Conservation (phyloP, 2,888 invertebrate species). For the Ennomos fuscantarius region DNA sequence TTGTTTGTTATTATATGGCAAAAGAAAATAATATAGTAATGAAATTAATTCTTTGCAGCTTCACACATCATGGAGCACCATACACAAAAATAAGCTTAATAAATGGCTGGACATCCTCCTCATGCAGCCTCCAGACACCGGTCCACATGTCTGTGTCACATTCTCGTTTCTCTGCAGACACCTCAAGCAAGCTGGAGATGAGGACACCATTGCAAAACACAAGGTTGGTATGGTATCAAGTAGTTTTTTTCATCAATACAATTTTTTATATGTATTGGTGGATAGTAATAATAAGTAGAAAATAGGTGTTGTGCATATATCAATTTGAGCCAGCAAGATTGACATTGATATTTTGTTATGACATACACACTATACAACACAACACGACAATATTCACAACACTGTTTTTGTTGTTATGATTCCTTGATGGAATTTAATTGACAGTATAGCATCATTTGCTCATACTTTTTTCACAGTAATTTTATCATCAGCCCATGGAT, state of each 20-base stretch:
- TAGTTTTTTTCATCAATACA: not conserved
- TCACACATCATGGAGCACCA: slow-evolving; percentile 72
- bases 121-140: slow-evolving; percentile 76
- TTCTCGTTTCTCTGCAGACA: slow-evolving; percentile 87
- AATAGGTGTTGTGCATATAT: not conserved
- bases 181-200: slow-evolving; percentile 75
- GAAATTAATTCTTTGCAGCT: slow-evolving; percentile 51
- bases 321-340: slow-evolving; percentile 2
- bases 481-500: too few relatives aligned
- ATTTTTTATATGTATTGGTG: too few relatives aligned
- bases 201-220: slow-evolving; percentile 75
- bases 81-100: slow-evolving; percentile 71
- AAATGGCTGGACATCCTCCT: slow-evolving; percentile 80
- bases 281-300: too few relatives aligned
- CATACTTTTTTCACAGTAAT: too few relatives aligned
- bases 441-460: too few relatives aligned
- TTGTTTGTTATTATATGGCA: too few relatives aligned
- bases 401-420: too few relatives aligned
- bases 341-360: slow-evolving; percentile 4
- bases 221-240: slow-evolving; percentile 59
- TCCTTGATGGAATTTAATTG: too few relatives aligned
- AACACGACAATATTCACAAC: too few relatives aligned
- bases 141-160: slow-evolving; percentile 86
- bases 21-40: too few relatives aligned
- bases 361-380: too few relatives aligned